phyloP scores from a whole-genome alignment of 2,113 vertebrate genomes.

The Anolis sagrei region DNA sequence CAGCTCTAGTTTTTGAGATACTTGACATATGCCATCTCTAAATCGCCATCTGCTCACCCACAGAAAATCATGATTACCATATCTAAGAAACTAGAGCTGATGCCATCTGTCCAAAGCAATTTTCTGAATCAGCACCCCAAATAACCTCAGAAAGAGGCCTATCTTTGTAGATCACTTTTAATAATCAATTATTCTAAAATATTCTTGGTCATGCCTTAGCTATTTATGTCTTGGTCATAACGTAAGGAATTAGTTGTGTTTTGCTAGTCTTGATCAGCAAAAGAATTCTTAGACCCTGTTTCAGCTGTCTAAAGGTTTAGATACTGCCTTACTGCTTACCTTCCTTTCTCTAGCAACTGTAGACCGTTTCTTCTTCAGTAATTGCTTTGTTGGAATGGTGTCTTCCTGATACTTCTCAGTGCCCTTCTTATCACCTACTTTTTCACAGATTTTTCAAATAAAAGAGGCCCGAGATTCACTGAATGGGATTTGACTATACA shows the following conservation, averaged over 20 bases:
- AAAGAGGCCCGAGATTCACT: neutral
- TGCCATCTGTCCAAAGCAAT: too few species aligned
- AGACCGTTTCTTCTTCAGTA: neutral
- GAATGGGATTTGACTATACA: neutral
- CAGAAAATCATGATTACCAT: too few species aligned
- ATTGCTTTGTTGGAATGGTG: neutral
- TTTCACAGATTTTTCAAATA: constrained; percentile 4
- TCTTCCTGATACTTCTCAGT: neutral
- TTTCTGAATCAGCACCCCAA: too few species aligned
- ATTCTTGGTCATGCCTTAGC: neutral
- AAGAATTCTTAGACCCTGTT: neutral
- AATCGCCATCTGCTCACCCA: too few species aligned
- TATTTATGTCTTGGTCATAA: neutral
- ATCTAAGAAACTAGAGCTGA: too few species aligned
- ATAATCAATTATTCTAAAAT: neutral
- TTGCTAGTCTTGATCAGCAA: neutral
- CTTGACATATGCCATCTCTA: too few species aligned
- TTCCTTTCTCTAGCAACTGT: neutral
- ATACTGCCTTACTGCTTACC: neutral
- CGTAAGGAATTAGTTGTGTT: neutral
- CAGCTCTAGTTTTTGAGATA: too few species aligned
- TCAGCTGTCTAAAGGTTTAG: neutral
- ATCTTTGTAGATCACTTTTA: neutral
- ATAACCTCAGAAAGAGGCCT: neutral
- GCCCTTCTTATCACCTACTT: neutral